Evolutionary conservation across 2,113 vertebrate species (phyloP).

Genomic region (Nothoprocta pentlandii): DNA sequence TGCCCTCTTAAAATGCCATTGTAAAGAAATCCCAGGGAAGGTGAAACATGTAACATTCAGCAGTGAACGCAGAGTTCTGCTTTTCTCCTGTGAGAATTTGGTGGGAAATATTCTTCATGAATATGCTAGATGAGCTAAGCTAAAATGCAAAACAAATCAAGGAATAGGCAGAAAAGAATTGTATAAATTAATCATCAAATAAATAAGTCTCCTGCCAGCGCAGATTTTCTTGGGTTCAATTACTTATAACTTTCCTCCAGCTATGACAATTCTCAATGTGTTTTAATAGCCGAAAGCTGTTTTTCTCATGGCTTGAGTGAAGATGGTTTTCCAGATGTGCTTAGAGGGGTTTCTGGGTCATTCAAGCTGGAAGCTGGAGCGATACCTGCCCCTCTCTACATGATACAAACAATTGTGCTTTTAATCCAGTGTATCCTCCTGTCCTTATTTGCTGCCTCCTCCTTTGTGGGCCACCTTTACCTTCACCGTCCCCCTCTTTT

Average conservation of each 20-base stretch:
- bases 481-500: constrained; percentile 27
- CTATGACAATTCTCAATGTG: not conserved
- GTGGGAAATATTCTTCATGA: not conserved
- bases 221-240: constrained; percentile 10
- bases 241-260: constrained; percentile 5
- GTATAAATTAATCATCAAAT: constrained; percentile 70
- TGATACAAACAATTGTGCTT: constrained; percentile 69
- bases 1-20: constrained; percentile 48
- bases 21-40: constrained; percentile 26
- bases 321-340: not conserved
- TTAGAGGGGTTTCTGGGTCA: constrained; percentile 44
- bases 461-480: constrained; percentile 45
- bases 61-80: not conserved
- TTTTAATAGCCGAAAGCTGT: constrained; percentile 5
- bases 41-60: constrained; percentile 29
- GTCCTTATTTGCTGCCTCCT: constrained; percentile 36
- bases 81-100: not conserved
- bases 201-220: constrained; percentile 36
- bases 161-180: constrained; percentile 38
- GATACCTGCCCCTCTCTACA: constrained; percentile 22
- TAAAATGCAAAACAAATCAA: constrained; percentile 38
- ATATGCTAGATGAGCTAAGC: constrained; percentile 12
- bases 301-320: constrained; percentile 16
- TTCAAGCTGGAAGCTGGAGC: constrained; percentile 33
- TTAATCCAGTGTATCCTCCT: constrained; percentile 8